A percentile compares a stretch with the other conserved stretches of the same genome.
phyloP scores from a whole-genome alignment of 2,888 invertebrate genomes.

The Hydropsyche betteni region DNA sequence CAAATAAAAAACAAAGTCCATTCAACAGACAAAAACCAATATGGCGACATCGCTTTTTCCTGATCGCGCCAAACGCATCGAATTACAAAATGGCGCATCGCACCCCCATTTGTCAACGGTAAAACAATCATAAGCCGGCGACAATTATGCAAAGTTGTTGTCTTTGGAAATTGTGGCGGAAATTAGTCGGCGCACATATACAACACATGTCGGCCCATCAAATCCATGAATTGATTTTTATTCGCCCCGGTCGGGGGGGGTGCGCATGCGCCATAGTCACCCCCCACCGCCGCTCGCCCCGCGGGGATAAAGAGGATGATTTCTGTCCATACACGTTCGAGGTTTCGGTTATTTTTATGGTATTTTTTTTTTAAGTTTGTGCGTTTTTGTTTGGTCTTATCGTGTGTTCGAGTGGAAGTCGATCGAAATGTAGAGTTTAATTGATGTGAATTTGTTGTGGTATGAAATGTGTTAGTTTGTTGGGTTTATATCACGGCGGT shows the following conservation, averaged over 20 bases:
- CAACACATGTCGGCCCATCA: conserved; percentile 24
- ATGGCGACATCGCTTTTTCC: no score
- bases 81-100: no score
- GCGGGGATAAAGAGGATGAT: neutral
- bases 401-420: no score
- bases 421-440: no score
- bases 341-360: no score
- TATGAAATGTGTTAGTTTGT: neutral
- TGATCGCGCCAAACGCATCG: no score
- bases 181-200: neutral
- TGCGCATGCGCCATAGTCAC: conserved; percentile 42
- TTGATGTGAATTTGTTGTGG: no score
- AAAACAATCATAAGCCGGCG: neutral
- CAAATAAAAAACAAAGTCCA: no score
- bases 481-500: neutral
- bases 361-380: no score
- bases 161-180: neutral
- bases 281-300: neutral
- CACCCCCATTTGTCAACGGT: no score
- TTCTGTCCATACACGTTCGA: neutral
- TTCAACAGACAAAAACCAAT: no score
- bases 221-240: conserved; percentile 51
- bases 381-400: no score
- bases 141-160: neutral
- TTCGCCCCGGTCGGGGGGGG: conserved; percentile 41